Evolutionary conservation across 2,113 vertebrate species (phyloP).

Genomic region (Cyanoderma ruficeps): DNA sequence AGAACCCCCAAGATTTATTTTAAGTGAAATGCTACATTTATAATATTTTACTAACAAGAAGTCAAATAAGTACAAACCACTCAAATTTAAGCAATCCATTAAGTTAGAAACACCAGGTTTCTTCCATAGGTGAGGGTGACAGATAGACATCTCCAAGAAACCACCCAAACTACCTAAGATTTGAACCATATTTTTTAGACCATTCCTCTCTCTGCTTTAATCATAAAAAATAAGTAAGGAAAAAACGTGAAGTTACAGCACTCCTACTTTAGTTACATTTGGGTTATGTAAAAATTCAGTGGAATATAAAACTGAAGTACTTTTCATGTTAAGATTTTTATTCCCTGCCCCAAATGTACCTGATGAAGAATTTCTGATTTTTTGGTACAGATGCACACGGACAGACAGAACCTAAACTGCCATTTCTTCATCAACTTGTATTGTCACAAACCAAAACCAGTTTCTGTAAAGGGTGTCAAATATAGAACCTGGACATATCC

Average conservation of each 20-base stretch:
- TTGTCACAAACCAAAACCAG: not conserved
- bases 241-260: not conserved
- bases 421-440: not conserved
- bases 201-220: not conserved
- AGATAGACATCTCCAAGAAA: not conserved
- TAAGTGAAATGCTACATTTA: not conserved
- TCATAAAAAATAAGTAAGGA: not conserved
- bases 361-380: not conserved
- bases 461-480: not conserved
- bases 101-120: not conserved
- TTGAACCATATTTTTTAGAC: not conserved
- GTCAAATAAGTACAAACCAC: not conserved
- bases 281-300: not conserved
- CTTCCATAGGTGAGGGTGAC: not conserved
- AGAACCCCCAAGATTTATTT: accelerated
- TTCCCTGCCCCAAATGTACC: accelerated
- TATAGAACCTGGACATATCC: not conserved
- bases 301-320: not conserved
- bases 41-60: not conserved
- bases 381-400: not conserved
- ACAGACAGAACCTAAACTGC: not conserved
- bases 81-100: not conserved
- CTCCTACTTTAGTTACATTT: not conserved
- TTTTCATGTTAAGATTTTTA: not conserved
- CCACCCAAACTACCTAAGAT: not conserved